A percentile compares a stretch with the other conserved stretches of the same genome.
phyloP scores from a whole-genome alignment of 2,113 vertebrate species.

The Centrocercus urophasianus region DNA sequence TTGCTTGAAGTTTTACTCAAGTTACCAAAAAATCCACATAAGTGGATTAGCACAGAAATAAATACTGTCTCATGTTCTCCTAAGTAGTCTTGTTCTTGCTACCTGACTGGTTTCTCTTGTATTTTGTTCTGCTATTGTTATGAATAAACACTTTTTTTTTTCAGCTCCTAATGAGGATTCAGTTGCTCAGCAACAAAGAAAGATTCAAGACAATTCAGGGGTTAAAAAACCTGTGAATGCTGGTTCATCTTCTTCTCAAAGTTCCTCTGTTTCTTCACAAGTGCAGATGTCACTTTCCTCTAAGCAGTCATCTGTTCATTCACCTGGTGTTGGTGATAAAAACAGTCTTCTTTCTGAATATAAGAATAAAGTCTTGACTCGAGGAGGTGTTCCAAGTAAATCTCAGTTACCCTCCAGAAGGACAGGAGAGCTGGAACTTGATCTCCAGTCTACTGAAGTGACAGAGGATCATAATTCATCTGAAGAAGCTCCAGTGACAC shows the following conservation, averaged over 20 bases:
- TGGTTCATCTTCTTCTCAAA: conserved; percentile 51
- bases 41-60: background rate
- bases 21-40: background rate
- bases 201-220: conserved; percentile 58
- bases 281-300: conserved; percentile 2
- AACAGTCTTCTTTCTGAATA: conserved; percentile 69
- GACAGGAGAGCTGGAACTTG: conserved; percentile 18
- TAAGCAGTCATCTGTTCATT: conserved; percentile 33
- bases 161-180: conserved; percentile 78
- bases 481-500: background rate
- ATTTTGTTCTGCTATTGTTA: background rate
- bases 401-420: conserved; percentile 58
- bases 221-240: conserved; percentile 46
- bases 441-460: conserved; percentile 69
- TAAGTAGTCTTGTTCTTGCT: background rate
- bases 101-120: background rate
- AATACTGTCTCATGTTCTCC: background rate
- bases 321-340: conserved; percentile 31
- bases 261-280: conserved; percentile 54
- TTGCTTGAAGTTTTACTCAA: background rate
- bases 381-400: conserved; percentile 41
- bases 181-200: conserved; percentile 58
- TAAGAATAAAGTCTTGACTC: conserved; percentile 71
- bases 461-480: conserved; percentile 14
- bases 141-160: background rate